These are phyloP conservation scores for Corvus cornix DNA, from an alignment of 2,113 vertebrate genomes.

Conservation along the genomic window DNA sequence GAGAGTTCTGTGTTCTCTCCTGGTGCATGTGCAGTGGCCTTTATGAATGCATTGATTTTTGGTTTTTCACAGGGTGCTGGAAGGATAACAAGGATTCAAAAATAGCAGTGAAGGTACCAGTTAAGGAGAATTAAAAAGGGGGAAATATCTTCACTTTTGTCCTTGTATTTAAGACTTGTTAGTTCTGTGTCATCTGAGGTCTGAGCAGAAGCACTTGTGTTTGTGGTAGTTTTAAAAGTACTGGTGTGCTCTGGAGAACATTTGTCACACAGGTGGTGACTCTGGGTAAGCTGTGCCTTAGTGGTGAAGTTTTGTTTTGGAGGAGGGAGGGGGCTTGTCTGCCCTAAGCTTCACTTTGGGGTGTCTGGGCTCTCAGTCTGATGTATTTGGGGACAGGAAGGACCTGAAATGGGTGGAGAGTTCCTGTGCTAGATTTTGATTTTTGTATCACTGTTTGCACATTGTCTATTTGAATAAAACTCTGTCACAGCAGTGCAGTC, in stretches of 20 bases:
- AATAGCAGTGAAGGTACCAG: background rate
- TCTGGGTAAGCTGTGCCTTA: background rate
- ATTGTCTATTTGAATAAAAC: background rate
- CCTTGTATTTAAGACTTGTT: background rate
- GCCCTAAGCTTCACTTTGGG: background rate
- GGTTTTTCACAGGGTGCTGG: background rate
- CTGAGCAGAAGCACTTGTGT: background rate
- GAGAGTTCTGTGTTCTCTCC: background rate
- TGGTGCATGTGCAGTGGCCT: background rate
- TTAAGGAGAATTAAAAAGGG: background rate
- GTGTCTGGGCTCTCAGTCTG: background rate
- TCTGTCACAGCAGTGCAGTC: background rate
- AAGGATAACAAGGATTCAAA: background rate
- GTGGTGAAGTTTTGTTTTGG: background rate
- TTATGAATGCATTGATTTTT: background rate
- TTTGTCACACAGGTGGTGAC: background rate
- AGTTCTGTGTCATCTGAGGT: background rate
- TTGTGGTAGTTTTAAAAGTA: background rate
- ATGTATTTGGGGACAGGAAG: background rate
- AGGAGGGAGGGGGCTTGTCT: accelerated
- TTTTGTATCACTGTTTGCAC: background rate
- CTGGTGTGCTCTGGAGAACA: background rate
- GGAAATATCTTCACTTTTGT: background rate
- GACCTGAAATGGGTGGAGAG: background rate
- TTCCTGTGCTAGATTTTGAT: background rate